Conservation (phyloP, 2,113 vertebrate genomes). For the Phodopus roborovskii region DNA sequence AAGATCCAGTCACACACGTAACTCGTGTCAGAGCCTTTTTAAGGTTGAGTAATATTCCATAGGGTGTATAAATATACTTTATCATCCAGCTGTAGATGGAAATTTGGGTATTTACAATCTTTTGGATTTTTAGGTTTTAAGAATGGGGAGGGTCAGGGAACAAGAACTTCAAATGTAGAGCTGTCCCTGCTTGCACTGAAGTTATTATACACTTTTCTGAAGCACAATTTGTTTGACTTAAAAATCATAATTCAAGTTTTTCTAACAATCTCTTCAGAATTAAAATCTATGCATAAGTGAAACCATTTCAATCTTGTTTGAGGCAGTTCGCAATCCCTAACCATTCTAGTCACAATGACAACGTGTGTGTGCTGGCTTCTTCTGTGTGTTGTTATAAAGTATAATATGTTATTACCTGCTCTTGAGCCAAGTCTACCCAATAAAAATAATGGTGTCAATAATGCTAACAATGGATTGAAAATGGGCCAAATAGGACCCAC, state of each 20-base stretch:
- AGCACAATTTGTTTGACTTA: conserved; percentile 9
- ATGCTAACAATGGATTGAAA: conserved; percentile 44
- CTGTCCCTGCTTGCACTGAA: conserved; percentile 11
- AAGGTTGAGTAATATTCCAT: conserved; percentile 33
- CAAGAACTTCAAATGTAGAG: background rate
- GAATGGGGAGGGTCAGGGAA: background rate
- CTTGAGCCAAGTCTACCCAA: background rate
- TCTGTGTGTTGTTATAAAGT: background rate
- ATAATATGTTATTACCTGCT: background rate
- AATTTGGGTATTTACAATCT: background rate
- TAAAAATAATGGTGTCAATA: conserved; percentile 22
- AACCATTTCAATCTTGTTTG: conserved; percentile 16
- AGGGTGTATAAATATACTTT: background rate
- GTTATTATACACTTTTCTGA: conserved; percentile 7
- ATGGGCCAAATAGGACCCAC: background rate
- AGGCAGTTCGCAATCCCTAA: conserved; percentile 11
- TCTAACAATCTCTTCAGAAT: conserved; percentile 29
- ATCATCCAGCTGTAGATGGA: background rate
- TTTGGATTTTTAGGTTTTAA: conserved; percentile 22
- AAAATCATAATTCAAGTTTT: conserved; percentile 46
- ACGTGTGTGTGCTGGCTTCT: background rate
- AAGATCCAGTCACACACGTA: background rate
- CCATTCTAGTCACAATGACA: background rate
- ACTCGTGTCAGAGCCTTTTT: background rate
- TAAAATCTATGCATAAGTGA: conserved; percentile 41